Conservation (phyloP, 2,888 invertebrate genomes). For the Amphipyra tragopoginis region DNA sequence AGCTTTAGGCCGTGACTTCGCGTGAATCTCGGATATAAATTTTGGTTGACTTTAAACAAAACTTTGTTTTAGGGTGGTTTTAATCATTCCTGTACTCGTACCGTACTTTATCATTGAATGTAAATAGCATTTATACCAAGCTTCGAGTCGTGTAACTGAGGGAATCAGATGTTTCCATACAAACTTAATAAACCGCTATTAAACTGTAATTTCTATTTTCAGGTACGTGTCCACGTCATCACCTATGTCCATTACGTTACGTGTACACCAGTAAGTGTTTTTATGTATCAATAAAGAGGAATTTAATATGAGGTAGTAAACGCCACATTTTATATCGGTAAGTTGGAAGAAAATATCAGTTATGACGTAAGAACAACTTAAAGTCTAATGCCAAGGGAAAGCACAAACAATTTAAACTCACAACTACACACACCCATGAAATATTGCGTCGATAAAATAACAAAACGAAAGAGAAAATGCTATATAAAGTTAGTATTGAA, state of each 20-base stretch:
- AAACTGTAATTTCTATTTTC: constrained; percentile 9
- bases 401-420: constrained; percentile 46
- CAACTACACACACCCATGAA: constrained; percentile 45
- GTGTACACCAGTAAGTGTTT: constrained; percentile 17
- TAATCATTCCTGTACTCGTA: no score
- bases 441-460: constrained; percentile 46
- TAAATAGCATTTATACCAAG: no score
- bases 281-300: not conserved
- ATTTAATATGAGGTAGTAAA: constrained; percentile 1
- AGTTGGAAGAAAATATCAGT: constrained; percentile 23
- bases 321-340: constrained; percentile 7
- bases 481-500: constrained; percentile 54
- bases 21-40: no score
- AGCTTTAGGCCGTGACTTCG: no score
- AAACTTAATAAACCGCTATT: no score
- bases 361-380: constrained; percentile 33
- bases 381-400: constrained; percentile 52
- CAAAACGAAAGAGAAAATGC: constrained; percentile 56
- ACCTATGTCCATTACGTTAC: not conserved
- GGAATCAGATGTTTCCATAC: no score
- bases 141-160: no score
- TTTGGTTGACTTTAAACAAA: no score
- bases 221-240: constrained; percentile 31
- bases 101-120: no score
- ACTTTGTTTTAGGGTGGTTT: no score